Conservation (phyloP, 2,113 vertebrate genomes). For the Tetrax tetrax region DNA sequence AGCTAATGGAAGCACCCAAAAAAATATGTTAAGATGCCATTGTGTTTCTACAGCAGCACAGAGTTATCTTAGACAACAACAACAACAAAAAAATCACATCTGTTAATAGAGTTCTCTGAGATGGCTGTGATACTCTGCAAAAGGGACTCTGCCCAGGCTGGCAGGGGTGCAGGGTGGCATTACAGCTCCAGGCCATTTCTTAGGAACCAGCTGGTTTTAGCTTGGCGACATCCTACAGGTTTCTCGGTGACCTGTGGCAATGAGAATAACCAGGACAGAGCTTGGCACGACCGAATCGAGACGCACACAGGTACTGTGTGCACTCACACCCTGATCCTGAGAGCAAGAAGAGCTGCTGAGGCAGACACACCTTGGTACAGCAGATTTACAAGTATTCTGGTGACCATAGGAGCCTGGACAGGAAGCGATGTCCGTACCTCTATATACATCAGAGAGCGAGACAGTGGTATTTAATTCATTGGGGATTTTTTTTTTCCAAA, state of each 20-base stretch:
- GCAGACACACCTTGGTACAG: rapidly evolving
- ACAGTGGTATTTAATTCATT: not conserved
- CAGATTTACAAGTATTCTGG: rapidly evolving
- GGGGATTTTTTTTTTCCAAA: rapidly evolving
- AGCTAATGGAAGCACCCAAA: not conserved
- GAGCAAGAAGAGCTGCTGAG: not conserved
- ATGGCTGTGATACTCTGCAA: not conserved
- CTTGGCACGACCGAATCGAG: too few species aligned
- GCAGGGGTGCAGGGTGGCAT: not conserved
- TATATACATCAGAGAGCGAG: too few species aligned
- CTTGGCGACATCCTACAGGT: rapidly evolving
- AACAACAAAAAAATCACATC: too few species aligned
- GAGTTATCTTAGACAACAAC: not conserved
- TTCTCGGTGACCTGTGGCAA: not conserved
- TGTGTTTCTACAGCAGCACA: not conserved
- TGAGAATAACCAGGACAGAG: not conserved
- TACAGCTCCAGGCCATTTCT: not conserved
- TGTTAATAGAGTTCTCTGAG: not conserved
- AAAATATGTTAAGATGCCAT: not conserved
- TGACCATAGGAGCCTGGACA: not conserved
- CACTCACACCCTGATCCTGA: not conserved
- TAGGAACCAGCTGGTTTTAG: not conserved
- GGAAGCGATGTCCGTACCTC: rapidly evolving
- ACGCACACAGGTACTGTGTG: not conserved
- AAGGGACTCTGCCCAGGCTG: rapidly evolving